phyloP scores from a whole-genome alignment of 37 sponge, comb jelly and placozoan genomes.

The Axinella damicornis region DNA sequence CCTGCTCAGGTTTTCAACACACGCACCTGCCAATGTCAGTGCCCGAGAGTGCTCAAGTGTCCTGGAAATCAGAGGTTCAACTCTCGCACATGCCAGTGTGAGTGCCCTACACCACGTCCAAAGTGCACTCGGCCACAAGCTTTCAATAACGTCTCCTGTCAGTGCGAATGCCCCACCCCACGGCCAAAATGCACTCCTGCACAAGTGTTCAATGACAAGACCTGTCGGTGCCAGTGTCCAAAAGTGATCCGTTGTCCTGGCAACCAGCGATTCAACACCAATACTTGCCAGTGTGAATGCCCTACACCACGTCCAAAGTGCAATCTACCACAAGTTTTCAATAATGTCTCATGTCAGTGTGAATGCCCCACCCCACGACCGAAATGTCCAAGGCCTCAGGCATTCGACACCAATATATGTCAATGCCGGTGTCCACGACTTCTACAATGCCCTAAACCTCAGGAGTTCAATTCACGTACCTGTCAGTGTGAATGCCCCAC shows the following conservation, averaged over 20 bases:
- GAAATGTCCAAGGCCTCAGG: not conserved
- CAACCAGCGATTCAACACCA: constrained; percentile 22
- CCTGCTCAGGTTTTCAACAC: constrained; percentile 1
- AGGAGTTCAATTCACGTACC: not conserved
- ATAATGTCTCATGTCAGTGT: constrained; percentile 19
- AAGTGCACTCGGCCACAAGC: not conserved
- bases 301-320: not conserved
- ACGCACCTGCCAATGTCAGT: constrained; percentile 14
- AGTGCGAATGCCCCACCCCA: constrained; percentile 49
- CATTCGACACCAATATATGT: not conserved
- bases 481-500: constrained; percentile 39
- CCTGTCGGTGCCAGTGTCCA: constrained; percentile 34
- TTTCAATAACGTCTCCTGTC: not conserved
- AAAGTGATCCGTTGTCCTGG: constrained; percentile 13
- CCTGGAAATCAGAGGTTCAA: constrained; percentile 8
- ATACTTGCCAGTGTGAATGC: constrained; percentile 47
- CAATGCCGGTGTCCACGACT: not conserved
- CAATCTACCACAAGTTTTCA: not conserved
- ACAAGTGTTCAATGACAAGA: constrained; percentile 10
- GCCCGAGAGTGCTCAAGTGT: constrained; percentile 1
- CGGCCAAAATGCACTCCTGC: constrained; percentile 20
- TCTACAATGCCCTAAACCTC: not conserved
- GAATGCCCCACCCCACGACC: not conserved
- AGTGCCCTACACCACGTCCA: not conserved
- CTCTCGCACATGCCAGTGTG: constrained; percentile 8